phyloP scores from a whole-genome alignment of 2,113 vertebrate species.

The Hippolais icterina region DNA sequence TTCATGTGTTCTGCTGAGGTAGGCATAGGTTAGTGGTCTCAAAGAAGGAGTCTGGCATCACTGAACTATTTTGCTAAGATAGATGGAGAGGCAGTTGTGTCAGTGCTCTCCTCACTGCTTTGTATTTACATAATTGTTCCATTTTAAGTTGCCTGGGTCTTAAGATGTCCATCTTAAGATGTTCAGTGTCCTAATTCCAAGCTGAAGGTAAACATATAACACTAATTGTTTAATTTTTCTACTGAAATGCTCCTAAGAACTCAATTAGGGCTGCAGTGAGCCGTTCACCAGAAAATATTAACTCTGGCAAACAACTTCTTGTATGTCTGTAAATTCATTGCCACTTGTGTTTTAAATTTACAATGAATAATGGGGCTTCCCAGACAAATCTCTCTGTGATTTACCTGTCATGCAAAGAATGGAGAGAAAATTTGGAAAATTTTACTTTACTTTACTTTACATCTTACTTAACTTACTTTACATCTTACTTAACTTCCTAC shows the following conservation, averaged over 20 bases:
- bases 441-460: too few species aligned
- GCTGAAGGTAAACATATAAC: not conserved
- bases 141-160: not conserved
- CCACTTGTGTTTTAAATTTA: not conserved
- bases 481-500: not conserved
- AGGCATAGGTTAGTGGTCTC: slow-evolving; percentile 21
- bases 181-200: not conserved
- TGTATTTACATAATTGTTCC: slow-evolving; percentile 23
- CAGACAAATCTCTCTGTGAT: not conserved
- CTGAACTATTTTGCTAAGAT: not conserved
- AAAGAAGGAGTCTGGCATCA: not conserved
- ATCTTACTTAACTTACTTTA: not conserved
- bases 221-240: slow-evolving; percentile 16
- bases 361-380: not conserved
- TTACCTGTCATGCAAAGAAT: slow-evolving; percentile 15
- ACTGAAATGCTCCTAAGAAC: not conserved
- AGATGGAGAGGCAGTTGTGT: not conserved
- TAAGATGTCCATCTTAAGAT: not conserved
- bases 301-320: not conserved
- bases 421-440: not conserved
- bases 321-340: not conserved
- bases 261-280: slow-evolving; percentile 10
- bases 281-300: slow-evolving; percentile 2
- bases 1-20: slow-evolving; percentile 15
- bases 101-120: not conserved